phyloP scores from a whole-genome alignment of 2,113 vertebrate species.

The Campylorhamphus procurvoides region DNA sequence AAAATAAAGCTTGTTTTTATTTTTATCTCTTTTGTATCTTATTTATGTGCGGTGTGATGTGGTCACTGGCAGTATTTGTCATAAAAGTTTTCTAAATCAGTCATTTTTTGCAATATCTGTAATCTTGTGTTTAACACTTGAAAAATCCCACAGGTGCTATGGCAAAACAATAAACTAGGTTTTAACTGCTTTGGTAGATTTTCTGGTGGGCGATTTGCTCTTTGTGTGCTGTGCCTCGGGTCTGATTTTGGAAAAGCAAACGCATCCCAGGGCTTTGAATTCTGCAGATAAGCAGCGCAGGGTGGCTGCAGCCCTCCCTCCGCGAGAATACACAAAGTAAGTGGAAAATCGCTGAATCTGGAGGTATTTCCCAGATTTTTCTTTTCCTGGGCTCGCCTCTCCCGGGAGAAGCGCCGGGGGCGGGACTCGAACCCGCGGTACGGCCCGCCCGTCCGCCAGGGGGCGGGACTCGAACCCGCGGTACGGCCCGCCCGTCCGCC shows the following conservation, averaged over 20 bases:
- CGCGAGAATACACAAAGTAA: not conserved
- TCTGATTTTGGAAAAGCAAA: not conserved
- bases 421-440: rapidly evolving
- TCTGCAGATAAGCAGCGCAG: not conserved
- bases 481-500: not conserved
- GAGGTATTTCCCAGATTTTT: rapidly evolving
- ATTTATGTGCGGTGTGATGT: not conserved
- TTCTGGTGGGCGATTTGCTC: not conserved
- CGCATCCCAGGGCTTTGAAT: rapidly evolving
- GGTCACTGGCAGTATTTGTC: not conserved
- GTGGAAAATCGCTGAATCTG: rapidly evolving
- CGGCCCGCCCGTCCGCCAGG: rapidly evolving
- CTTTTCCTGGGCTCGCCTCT: rapidly evolving
- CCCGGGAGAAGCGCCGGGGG: too few species aligned
- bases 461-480: not conserved
- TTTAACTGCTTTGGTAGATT: not conserved
- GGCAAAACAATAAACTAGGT: not conserved
- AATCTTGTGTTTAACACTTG: not conserved
- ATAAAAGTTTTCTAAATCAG: not conserved
- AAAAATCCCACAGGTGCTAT: not conserved
- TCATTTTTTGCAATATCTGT: not conserved
- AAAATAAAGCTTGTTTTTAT: not conserved
- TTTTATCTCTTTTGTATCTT: not conserved
- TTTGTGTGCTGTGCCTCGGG: rapidly evolving
- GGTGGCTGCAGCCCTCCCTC: too few species aligned